These are phyloP conservation scores for Augochlora pura DNA, from an alignment of 1,140 invertebrate species.

Conservation along the genomic window DNA sequence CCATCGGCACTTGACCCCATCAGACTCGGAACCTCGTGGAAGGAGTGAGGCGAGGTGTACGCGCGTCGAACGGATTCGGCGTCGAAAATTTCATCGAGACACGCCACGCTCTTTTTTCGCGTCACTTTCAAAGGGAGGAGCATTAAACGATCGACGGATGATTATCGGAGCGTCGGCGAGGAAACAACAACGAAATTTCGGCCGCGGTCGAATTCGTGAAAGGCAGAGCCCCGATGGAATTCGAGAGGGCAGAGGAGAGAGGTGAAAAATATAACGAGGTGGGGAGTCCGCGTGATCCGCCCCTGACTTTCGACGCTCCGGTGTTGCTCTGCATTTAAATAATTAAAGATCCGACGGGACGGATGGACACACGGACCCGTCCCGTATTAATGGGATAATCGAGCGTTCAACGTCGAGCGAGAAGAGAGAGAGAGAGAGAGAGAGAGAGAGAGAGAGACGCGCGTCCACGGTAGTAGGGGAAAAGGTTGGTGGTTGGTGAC, in stretches of 20 bases:
- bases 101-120: not conserved
- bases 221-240: not conserved
- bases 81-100: not conserved
- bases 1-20: too few relatives aligned
- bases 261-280: constrained; percentile 10
- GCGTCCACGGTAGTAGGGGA: not conserved
- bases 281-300: constrained; percentile 41
- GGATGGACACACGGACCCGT: constrained; percentile 68
- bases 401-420: constrained; percentile 70
- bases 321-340: constrained; percentile 73
- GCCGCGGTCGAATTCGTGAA: not conserved
- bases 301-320: constrained; percentile 53
- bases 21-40: too few relatives aligned
- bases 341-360: constrained; percentile 76
- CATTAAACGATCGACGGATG: not conserved
- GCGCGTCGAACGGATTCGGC: too few relatives aligned
- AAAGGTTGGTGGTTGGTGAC: constrained; percentile 54
- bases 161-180: not conserved
- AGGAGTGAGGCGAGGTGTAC: too few relatives aligned
- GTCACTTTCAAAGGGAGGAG: not conserved
- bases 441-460: constrained; percentile 59
- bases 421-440: constrained; percentile 56
- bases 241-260: not conserved
- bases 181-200: not conserved
- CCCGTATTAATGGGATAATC: constrained; percentile 80